phyloP scores from a whole-genome alignment of 2,888 invertebrate genomes.

The Steromphala cineraria region DNA sequence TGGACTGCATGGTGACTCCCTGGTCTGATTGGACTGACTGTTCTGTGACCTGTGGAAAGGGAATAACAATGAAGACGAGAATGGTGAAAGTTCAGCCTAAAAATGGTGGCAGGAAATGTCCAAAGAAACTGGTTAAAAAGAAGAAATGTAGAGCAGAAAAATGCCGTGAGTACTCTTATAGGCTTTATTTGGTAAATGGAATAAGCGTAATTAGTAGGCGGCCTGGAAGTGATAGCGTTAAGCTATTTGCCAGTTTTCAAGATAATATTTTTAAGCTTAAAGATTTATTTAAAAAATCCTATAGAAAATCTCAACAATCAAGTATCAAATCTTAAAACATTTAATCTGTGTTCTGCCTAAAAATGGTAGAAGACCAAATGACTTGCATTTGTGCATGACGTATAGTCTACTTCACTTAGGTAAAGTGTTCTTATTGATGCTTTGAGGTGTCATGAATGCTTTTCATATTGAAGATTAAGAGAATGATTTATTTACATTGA shows the following conservation, averaged over 20 bases:
- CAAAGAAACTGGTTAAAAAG: slow-evolving; percentile 62
- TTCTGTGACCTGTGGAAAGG: slow-evolving; percentile 67
- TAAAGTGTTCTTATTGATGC: no score
- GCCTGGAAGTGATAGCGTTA: background rate
- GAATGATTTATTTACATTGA: no score
- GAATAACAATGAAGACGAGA: slow-evolving; percentile 49
- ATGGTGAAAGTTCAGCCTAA: slow-evolving; percentile 64
- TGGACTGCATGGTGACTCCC: slow-evolving; percentile 68
- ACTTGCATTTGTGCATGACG: no score
- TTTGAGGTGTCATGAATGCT: no score
- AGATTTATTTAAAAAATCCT: no score
- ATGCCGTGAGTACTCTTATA: slow-evolving; percentile 62
- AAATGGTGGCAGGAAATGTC: slow-evolving; percentile 70
- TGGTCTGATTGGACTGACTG: slow-evolving; percentile 71
- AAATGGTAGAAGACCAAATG: no score
- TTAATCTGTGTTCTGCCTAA: no score
- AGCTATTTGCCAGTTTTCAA: background rate
- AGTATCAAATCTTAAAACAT: no score
- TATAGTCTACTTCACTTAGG: no score
- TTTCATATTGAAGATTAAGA: no score
- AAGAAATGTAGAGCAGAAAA: slow-evolving; percentile 60
- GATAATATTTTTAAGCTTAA: no score
- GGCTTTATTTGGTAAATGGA: background rate
- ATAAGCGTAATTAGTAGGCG: background rate
- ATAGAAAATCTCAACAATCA: no score